phyloP scores from a whole-genome alignment of 2,797 vertebrate species.

The Passerculus sandwichensis region DNA sequence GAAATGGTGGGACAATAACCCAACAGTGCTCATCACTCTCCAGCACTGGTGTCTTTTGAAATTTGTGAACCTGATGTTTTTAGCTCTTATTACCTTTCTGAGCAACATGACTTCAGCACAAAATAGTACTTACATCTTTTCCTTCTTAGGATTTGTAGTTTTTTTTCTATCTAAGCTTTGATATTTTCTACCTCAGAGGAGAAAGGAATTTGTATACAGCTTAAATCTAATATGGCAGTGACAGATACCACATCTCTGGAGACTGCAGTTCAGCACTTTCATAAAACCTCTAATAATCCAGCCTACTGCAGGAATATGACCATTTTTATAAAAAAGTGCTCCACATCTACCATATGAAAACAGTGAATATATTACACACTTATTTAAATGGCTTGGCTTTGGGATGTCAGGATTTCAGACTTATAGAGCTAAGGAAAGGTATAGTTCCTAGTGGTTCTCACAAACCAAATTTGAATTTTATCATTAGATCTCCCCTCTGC shows the following conservation, averaged over 20 bases:
- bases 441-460: neutral
- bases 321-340: neutral
- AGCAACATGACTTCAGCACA: neutral
- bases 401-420: neutral
- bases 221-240: neutral
- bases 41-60: neutral
- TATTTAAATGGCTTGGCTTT: neutral
- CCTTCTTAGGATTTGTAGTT: neutral
- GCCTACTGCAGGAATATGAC: neutral
- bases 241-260: neutral
- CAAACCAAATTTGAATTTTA: neutral
- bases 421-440: neutral
- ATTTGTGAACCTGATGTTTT: neutral
- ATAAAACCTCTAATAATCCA: neutral
- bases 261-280: neutral
- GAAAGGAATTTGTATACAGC: neutral
- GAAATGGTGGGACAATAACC: neutral
- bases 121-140: neutral
- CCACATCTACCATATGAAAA: neutral
- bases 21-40: neutral
- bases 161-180: neutral
- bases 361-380: neutral
- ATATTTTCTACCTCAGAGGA: neutral
- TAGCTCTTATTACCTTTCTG: neutral
- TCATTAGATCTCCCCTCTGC: fast-evolving